phyloP scores from a whole-genome alignment of 2,888 invertebrate genomes.

The Melipona bicolor region DNA sequence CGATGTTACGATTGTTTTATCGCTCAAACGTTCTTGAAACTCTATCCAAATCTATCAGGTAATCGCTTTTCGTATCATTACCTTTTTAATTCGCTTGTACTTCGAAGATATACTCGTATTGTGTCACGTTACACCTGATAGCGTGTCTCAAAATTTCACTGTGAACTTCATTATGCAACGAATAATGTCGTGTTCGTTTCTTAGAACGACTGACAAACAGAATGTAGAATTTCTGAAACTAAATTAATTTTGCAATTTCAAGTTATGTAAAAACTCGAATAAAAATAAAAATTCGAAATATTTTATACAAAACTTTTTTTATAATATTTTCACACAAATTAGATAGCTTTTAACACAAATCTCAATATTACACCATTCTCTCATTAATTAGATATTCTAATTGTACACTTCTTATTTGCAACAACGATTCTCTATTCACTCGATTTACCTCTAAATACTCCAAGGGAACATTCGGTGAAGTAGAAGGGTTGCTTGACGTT shows the following conservation, averaged over 20 bases:
- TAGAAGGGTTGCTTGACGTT: neutral
- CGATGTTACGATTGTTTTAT: slow-evolving; percentile 30
- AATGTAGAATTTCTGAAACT: neutral
- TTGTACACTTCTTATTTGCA: neutral
- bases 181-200: neutral
- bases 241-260: neutral
- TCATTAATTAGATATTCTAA: neutral
- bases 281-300: too few species aligned
- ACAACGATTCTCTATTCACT: neutral
- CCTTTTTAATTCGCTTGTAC: neutral
- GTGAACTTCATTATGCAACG: neutral
- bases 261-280: too few species aligned
- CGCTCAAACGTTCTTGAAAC: slow-evolving; percentile 31
- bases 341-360: neutral
- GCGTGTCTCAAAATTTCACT: neutral
- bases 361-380: neutral
- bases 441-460: neutral
- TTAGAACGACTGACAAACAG: neutral
- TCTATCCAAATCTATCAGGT: slow-evolving; percentile 20
- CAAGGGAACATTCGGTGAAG: neutral
- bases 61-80: slow-evolving; percentile 24
- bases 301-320: too few species aligned
- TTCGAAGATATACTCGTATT: neutral
- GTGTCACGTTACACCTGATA: slow-evolving; percentile 28
- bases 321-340: too few species aligned